Conservation (phyloP, 2,113 vertebrate species). For the Cyanistes caeruleus region DNA sequence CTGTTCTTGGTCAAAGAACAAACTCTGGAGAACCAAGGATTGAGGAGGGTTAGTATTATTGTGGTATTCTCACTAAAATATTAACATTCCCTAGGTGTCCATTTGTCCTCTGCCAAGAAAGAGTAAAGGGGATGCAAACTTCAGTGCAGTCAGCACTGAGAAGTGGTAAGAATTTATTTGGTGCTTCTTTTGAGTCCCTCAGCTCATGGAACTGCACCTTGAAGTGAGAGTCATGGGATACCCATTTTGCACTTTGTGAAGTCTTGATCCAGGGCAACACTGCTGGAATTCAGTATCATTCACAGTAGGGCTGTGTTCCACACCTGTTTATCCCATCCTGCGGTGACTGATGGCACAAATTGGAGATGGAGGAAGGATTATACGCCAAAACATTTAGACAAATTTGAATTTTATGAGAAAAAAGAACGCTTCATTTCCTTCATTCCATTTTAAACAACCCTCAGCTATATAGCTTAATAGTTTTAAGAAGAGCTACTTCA, state of each 20-base stretch:
- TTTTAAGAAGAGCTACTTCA: neutral
- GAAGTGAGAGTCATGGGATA: neutral
- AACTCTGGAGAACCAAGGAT: neutral
- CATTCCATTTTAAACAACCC: neutral
- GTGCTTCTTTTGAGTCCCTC: fast-evolving
- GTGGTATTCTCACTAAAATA: neutral
- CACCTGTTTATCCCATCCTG: neutral
- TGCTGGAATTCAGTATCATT: neutral
- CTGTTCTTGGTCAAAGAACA: neutral
- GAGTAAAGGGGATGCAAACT: neutral
- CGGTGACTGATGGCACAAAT: neutral
- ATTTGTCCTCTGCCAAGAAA: neutral
- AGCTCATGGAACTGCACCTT: neutral
- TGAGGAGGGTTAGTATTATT: neutral
- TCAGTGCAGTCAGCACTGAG: neutral
- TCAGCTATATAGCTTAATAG: neutral
- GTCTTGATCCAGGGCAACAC: neutral
- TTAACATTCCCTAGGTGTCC: neutral
- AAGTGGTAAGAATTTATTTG: neutral
- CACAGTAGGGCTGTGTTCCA: neutral
- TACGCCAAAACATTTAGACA: neutral
- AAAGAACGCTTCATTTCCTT: neutral
- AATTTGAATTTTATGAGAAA: neutral
- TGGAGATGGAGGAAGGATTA: neutral
- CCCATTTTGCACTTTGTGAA: neutral